Evolutionary conservation across 2,113 vertebrate species (phyloP), one percentile per base, ranked within the genome.

Genomic region (Microtus oregoni): DNA sequence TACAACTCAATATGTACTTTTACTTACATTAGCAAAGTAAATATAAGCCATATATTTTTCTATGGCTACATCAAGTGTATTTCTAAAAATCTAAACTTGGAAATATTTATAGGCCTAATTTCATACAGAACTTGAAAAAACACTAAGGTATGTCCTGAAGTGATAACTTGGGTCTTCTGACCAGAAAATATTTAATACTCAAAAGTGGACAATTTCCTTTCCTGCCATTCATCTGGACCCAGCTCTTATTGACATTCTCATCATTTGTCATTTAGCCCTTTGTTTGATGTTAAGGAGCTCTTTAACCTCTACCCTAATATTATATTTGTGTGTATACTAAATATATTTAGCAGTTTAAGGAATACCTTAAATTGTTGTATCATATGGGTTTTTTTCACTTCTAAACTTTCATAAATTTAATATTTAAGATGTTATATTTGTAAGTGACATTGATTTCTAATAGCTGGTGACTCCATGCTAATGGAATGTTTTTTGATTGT

Each of bases 371-470:
- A 87, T 87, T 50, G 38, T 9, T 95, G 0, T 93, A 83, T 65
- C 12, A n/a, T 76, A 28, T 63, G 38, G 41, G 68, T 82, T 15
- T 91, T 67, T 94, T 72, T 92, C 87, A 67, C 35, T 94, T 95
- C 90, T 94, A 91, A 73, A 26, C 58, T 91, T 91, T 90, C 2
- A 58, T 79, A 91, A 91, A 94, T 47, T 20, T 91, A 58, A 38
- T 93, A 73, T 76, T 94, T 92, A 96, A 92, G 67, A 35, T 90
- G 2, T 78, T 89, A 13, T 98, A 77, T 87, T 92, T 96, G 9
- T 81, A 96, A 78, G 67, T 78, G 73, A 72, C 8, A 79, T 58
- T 41, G 50, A 61, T 88, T 89, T 94, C 14, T 26, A 92, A n/a
- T 81, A 89, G 30, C 76, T 32, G 15, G 4, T 63, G 52, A 50